Evolutionary conservation across 1,140 invertebrate genomes (phyloP), one percentile per base, ranked within the genome.

Genomic region (Hydropsyche tenuis): DNA sequence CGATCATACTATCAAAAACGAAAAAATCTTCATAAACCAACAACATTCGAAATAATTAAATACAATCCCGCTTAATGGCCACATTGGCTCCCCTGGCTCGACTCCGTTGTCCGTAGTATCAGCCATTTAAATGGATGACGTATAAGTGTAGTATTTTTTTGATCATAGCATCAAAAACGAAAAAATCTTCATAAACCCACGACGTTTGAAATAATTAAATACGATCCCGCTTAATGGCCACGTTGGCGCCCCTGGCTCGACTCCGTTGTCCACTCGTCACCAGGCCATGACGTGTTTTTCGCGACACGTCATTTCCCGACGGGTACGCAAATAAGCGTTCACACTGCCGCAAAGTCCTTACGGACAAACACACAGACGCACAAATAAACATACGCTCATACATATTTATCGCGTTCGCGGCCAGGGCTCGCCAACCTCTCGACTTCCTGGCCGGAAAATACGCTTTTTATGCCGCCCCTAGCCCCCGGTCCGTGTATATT

Each of bases 301-400:
- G 45, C 68, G 68, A 70, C 68, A 70, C 68, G 68, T 70, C 68
- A 70, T 70, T 70, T 70, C 25, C 65, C 42, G 14, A 30, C 42
- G 48, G 6, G 43, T 68, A 70, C 68, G 68, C 68, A 70, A 70
- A 70, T 70, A 70, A 48, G 45, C 68, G 48, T 3, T 18, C 68
- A 14, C 56, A 46, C 46, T 9, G 14, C 11, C 51, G 9, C 30
- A 37, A 3, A 37, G 30, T n/a, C n/a, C n/a, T 22, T 22, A 7
- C 65, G 37, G 1, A 18, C 51, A 65, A 56, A 18, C 25, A n/a
- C 46, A 51, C 51, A 25, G 25, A 37, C 30, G 9, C 30, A 37
- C 30, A 37, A 3, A 37, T 9, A n/a, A n/a, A n/a, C 30, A 4
- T 37, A 9, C 30, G 9, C 30, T 37, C 16, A 56, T 70, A 68